Percentiles rank a stretch among this genome's conserved stretches.
Evolutionary conservation across 2,113 vertebrate genomes (phyloP).

Genomic region (Anser cygnoides): DNA sequence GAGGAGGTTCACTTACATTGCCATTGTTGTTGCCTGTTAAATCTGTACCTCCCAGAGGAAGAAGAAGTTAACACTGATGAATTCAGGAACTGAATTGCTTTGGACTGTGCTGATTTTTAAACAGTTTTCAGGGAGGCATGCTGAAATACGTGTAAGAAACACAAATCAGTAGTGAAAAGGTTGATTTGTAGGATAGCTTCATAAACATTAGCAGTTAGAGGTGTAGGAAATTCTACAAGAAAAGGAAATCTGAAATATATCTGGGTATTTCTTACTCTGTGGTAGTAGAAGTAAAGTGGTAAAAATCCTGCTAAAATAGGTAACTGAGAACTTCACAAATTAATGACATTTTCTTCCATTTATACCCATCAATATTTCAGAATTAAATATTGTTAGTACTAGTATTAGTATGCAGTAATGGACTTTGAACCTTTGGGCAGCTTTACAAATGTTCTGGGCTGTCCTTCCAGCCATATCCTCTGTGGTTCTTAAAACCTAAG

Average conservation of each 20-base stretch:
- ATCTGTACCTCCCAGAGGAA: not conserved
- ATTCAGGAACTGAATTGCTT: not conserved
- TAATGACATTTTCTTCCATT: not conserved
- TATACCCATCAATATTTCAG: not conserved
- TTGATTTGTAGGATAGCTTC: not conserved
- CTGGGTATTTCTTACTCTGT: not conserved
- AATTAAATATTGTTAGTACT: not conserved
- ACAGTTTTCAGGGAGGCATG: not conserved
- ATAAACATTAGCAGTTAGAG: not conserved
- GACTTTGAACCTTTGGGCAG: not conserved
- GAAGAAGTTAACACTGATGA: not conserved
- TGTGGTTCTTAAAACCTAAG: not conserved
- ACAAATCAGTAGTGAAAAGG: not conserved
- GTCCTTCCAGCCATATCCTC: not conserved
- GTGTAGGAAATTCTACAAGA: not conserved
- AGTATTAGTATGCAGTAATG: not conserved
- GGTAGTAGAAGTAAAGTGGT: not conserved
- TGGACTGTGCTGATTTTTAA: not conserved
- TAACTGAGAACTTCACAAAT: not conserved
- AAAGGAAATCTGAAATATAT: not conserved
- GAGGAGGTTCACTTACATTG: not conserved
- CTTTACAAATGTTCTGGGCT: not conserved
- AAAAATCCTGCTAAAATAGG: not conserved
- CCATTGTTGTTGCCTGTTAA: not conserved
- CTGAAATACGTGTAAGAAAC: not conserved